Base-by-base conservation (phyloP, 1,140 invertebrate species). In the Neoseiulus cucumeris region DNA sequence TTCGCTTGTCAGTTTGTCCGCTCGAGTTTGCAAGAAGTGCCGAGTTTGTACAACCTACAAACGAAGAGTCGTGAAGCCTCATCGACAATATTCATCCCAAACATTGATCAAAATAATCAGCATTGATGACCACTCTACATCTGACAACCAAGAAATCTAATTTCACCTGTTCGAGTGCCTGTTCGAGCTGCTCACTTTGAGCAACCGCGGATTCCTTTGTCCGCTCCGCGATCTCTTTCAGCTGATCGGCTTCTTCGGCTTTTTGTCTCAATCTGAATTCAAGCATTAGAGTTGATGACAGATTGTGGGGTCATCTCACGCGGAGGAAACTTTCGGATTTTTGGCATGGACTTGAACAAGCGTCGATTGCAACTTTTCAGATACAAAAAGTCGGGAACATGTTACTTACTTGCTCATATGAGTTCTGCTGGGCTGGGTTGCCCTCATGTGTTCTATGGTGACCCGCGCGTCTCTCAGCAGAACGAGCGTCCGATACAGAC, bases 151-250 rank as follows among this genome's bases (percentile, higher is more conserved):
- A 39, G 9, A 39, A 39, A 39, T 6, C 25, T 20, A 25, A 59
- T n/a, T n/a, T n/a, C n/a, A 59, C 51, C 51, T 59, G 51, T 59
- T 59, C 51, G 14, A 59, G 51, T 29, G 51, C 51, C 22, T 59
- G 51, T 20, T 59, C 51, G 17, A 59, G 51, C 33, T 59, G 51
- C 33, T 59, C 51, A 59, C 51, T 33, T 20, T 59, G 51, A 1
- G 51, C 51, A 4, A 59, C 22, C 6, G 51, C 51, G 17, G 51
- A 59, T 59, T 59, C 51, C 33, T 59, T 59, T 1, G 51, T 33
- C 5, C 51, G 51, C 22, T 59, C 51, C 1, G 51, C 51, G 22
- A 59, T 59, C 51, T 59, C 51, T 25, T 59, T 59, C 22, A 59
- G 51, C 51, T 59, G 51, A 33, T 59, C 51, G 14, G 51, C 51